phyloP scores from a whole-genome alignment of 2,888 invertebrate genomes.

The Synanthedon vespiformis region DNA sequence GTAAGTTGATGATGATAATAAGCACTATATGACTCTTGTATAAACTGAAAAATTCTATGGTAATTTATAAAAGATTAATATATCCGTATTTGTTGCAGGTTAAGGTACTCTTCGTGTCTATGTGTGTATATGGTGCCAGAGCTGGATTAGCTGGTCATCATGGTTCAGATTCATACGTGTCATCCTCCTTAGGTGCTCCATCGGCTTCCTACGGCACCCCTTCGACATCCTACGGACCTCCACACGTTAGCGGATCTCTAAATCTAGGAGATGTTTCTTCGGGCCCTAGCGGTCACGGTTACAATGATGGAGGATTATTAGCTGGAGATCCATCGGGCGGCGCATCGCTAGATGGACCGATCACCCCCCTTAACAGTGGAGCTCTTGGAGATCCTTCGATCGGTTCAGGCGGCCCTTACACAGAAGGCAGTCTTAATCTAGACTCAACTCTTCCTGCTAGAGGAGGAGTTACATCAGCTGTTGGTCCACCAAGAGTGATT shows the following conservation, averaged over 20 bases:
- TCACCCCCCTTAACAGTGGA: background rate
- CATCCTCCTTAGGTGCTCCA: constrained; percentile 42
- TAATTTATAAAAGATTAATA: background rate
- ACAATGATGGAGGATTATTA: background rate
- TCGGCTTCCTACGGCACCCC: constrained; percentile 52
- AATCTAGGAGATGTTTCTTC: constrained; percentile 2
- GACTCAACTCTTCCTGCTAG: constrained; percentile 4
- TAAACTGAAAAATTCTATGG: background rate
- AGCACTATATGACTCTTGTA: background rate
- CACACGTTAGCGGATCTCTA: constrained; percentile 11
- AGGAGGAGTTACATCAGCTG: constrained; percentile 9
- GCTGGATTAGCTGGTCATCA: constrained; percentile 39
- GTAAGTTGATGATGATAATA: constrained; percentile 39
- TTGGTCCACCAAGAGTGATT: constrained; percentile 21
- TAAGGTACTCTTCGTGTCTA: constrained; percentile 43
- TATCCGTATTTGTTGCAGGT: constrained; percentile 39
- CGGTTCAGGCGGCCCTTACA: constrained; percentile 1
- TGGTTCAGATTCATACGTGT: constrained; percentile 39
- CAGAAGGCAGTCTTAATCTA: constrained; percentile 7
- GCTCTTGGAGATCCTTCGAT: constrained; percentile 3
- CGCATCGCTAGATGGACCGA: background rate
- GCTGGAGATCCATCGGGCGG: background rate
- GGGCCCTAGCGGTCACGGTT: background rate
- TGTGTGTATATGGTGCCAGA: constrained; percentile 40
- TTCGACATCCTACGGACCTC: constrained; percentile 37